A percentile compares a stretch with the other conserved stretches of the same genome.
phyloP scores from a whole-genome alignment of 2,888 invertebrate species.

The Apodemia arnacis region DNA sequence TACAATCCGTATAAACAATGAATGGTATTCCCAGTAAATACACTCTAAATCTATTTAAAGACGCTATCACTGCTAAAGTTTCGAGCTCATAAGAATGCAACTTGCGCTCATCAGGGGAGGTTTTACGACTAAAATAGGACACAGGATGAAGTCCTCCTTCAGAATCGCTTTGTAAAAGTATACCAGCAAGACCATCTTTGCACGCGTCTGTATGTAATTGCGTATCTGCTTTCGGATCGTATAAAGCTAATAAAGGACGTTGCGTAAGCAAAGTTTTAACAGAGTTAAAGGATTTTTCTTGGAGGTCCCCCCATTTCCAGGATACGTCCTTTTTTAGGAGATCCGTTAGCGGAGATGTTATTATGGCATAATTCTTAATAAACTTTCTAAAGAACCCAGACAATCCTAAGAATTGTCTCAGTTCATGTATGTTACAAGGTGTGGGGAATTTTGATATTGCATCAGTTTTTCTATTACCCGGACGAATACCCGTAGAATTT shows the following conservation, averaged over 20 bases:
- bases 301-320: constrained; percentile 64
- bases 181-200: constrained; percentile 45
- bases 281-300: constrained; percentile 47
- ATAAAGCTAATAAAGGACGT: constrained; percentile 84
- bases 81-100: neutral
- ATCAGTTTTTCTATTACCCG: constrained; percentile 76
- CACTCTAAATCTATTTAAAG: constrained; percentile 66
- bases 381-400: constrained; percentile 65
- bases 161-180: constrained; percentile 33
- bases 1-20: constrained; percentile 72
- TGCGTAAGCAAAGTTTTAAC: constrained; percentile 57
- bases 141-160: neutral
- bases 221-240: constrained; percentile 76
- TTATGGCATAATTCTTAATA: constrained; percentile 47
- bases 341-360: constrained; percentile 52
- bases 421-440: constrained; percentile 72
- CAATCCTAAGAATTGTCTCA: constrained; percentile 58
- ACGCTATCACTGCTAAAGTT: constrained; percentile 25
- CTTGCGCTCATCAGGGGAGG: neutral
- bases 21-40: constrained; percentile 70
- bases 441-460: constrained; percentile 74
- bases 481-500: constrained; percentile 67
- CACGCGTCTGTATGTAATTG: constrained; percentile 58
- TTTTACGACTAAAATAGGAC: constrained; percentile 11
- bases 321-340: constrained; percentile 42